Conservation (phyloP, 2,797 vertebrate species). For the Falco berigora region DNA sequence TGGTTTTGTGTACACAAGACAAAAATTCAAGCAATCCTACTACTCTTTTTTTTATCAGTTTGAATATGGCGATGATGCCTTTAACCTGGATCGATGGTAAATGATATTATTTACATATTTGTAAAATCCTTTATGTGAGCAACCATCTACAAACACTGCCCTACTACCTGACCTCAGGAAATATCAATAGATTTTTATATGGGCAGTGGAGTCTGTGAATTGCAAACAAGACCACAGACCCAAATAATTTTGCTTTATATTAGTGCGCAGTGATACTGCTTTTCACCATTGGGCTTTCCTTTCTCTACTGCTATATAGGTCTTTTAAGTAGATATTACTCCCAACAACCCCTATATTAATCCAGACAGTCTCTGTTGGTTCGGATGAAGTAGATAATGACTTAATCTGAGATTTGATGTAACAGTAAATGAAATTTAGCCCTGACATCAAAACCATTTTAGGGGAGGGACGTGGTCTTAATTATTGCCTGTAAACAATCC, state of each 20-base stretch:
- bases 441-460: neutral
- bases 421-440: neutral
- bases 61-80: neutral
- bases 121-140: neutral
- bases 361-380: neutral
- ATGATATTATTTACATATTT: neutral
- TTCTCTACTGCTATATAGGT: neutral
- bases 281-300: neutral
- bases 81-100: neutral
- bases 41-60: neutral
- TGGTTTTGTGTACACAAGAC: neutral
- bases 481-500: neutral
- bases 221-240: neutral
- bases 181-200: neutral
- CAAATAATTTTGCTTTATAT: neutral
- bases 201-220: neutral
- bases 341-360: neutral
- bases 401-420: neutral
- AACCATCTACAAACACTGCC: neutral
- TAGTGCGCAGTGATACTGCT: neutral
- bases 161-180: neutral
- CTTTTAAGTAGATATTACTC: neutral
- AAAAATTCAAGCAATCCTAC: neutral
- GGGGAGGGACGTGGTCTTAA: neutral
- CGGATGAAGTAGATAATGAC: neutral